Evolutionary conservation across 2,888 invertebrate species (phyloP).

Genomic region (Entomobrya proxima): DNA sequence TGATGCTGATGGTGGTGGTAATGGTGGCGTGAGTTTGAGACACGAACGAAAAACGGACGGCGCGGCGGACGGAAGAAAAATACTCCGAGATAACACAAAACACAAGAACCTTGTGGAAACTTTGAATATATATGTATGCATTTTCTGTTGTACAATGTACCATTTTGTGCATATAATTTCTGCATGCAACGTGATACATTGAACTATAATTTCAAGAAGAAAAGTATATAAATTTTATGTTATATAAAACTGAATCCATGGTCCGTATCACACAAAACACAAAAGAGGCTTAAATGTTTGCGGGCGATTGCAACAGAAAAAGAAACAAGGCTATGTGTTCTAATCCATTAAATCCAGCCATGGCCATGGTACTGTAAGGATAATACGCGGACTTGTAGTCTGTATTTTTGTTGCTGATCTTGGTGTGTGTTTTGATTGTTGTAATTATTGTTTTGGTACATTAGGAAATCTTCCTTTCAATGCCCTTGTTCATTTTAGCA

Average conservation of each 20-base stretch:
- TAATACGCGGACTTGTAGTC: background rate
- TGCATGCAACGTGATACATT: conserved; percentile 3
- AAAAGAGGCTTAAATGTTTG: background rate
- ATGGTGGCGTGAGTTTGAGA: conserved; percentile 51
- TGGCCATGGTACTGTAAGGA: background rate
- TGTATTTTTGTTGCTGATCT: background rate
- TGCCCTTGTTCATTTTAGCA: conserved; percentile 60
- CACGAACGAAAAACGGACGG: conserved; percentile 41
- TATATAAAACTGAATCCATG: background rate
- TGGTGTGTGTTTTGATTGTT: conserved; percentile 18
- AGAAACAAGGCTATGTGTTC: background rate
- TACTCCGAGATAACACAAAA: conserved; percentile 44
- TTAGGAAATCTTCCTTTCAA: conserved; percentile 65
- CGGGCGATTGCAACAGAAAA: background rate
- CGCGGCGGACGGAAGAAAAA: conserved; percentile 41
- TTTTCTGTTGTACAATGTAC: background rate
- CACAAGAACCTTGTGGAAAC: conserved; percentile 31
- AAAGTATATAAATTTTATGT: background rate
- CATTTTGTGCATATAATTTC: background rate
- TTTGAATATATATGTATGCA: background rate
- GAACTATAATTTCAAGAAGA: background rate
- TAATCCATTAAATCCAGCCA: conserved; percentile 1
- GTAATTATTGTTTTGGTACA: conserved; percentile 55
- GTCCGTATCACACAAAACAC: background rate
- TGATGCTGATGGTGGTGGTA: conserved; percentile 35